phyloP scores from a whole-genome alignment of 2,888 invertebrate species.

The Frankliniella fusca region DNA sequence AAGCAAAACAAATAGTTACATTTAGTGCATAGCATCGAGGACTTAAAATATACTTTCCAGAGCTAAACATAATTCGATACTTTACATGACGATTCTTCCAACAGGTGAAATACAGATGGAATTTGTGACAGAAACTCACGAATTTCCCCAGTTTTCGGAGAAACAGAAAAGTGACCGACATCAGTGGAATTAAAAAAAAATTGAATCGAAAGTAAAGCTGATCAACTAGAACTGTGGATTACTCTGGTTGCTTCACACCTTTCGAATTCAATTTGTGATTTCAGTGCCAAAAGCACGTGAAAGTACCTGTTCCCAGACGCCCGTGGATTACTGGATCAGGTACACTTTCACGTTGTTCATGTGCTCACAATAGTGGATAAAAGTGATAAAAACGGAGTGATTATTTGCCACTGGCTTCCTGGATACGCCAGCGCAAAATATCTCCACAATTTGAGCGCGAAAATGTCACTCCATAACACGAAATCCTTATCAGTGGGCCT shows the following conservation, averaged over 20 bases:
- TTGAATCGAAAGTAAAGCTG: neutral
- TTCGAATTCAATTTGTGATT: neutral
- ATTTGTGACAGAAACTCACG: neutral
- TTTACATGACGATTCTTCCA: neutral
- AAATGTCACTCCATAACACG: no score
- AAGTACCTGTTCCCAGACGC: conserved; percentile 4
- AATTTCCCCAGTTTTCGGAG: neutral
- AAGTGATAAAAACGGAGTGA: conserved; percentile 5
- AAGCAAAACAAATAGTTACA: neutral
- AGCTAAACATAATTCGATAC: neutral
- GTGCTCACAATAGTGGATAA: neutral
- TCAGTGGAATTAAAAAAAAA: neutral
- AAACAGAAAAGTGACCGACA: neutral
- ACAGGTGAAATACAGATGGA: neutral
- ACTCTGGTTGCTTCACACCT: neutral
- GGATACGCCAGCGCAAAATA: neutral
- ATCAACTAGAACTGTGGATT: neutral
- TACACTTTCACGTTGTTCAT: neutral
- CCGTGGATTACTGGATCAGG: conserved; percentile 12
- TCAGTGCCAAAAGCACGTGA: neutral
- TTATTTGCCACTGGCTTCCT: neutral
- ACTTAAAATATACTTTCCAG: neutral
- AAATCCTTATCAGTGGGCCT: neutral
- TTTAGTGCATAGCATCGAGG: neutral
- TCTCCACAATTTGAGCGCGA: neutral